Base-by-base conservation (phyloP, 2,797 vertebrate genomes). In the Cossypha polioptera region DNA sequence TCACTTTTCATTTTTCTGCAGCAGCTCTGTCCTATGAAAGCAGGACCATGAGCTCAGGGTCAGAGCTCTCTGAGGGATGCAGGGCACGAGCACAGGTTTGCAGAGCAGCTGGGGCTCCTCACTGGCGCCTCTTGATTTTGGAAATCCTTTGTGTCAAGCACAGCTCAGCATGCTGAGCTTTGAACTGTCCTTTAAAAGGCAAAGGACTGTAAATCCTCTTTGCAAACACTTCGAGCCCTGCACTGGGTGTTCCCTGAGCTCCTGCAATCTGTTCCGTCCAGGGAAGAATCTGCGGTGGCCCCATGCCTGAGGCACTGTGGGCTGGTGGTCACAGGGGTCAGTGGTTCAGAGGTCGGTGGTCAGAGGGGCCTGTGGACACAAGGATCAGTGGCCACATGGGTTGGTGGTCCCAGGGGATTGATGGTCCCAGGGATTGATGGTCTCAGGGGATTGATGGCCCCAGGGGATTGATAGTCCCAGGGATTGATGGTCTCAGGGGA, bases 1-100 rank as follows among this genome's bases (percentile, higher is more conserved):
- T 12, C 25, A 1, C 31, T 26, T 9, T 4, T 9, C 24, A 26
- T 4, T 7, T 14, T 14, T 3, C 51, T 26, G 12, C 20, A 45
- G 31, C 66, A n/a, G 36, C 43, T 13, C 33, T 7, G 38, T 1
- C 29, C n/a, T 14, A 0, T 17, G 10, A 21, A 31, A n/a, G 36
- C 15, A 11, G 0, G 0, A 3, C 55, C 50, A 0, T 1, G 25
- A 45, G 17, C 25, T 59, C 0, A 0, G 11, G 17, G 18, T 2
- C 62, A n/a, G 38, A 38, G 36, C 48, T 43, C 18, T 2, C 66
- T 13, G 54, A 17, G 13, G 29, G 84, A 7, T 21, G 24, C 61
- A 35, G 65, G 42, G 10, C 53, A 66, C 4, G 19, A 35, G 7
- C 62, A 21, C 3, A 5, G 51, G 47, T 45, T 24, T 11, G 26